Base-by-base conservation (phyloP, 2,888 invertebrate species). In the Campoplex nolae region DNA sequence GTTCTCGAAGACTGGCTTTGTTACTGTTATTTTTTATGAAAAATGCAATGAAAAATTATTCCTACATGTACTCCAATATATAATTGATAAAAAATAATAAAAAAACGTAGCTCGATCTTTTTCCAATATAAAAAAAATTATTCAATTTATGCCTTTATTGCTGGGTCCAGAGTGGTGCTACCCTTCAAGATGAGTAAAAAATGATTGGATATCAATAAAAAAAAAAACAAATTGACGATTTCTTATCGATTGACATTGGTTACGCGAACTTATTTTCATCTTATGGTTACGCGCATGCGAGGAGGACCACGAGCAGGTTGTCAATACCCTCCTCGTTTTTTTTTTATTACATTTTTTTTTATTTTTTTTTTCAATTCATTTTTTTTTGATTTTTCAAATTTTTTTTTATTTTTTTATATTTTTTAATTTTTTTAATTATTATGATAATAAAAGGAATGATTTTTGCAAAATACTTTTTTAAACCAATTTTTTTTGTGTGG, bases 251-350 rank as follows among this genome's bases (percentile, higher is more conserved):
- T 54, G 54, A 54, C 54, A 54, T 54, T 54, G n/a, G 54, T 54
- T 54, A 54, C 54, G n/a, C 54, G 54, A 54, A 54, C 54, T 54
- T 54, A 54, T 54, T n/a, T 23, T n/a, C 7, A 54, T 23, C n/a
- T n/a, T 4, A 51, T 51, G 18, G 54, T n/a, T 54, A 54, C 54
- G 54, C n/a, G n/a, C 18, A 51, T 51, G 48, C 48, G 4, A 51
- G 48, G 48, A 51, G 48, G 48, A 51, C 48, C 48, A 51, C 54
- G 54, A 54, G 54, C 54, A 54, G 54, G 54, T 54, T 54, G 54
- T 54, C 54, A 54, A 54, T 79, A 28, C 71, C 54, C 54, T 18
- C 54, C n/a, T 54, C 54, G 16, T n/a, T 54, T 51, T 51, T 16
- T 51, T 51, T 51, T 51, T n/a, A 48, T 48, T 42, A 42, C 38